phyloP scores from a whole-genome alignment of 2,113 vertebrate species.

The Salminus brasiliensis region DNA sequence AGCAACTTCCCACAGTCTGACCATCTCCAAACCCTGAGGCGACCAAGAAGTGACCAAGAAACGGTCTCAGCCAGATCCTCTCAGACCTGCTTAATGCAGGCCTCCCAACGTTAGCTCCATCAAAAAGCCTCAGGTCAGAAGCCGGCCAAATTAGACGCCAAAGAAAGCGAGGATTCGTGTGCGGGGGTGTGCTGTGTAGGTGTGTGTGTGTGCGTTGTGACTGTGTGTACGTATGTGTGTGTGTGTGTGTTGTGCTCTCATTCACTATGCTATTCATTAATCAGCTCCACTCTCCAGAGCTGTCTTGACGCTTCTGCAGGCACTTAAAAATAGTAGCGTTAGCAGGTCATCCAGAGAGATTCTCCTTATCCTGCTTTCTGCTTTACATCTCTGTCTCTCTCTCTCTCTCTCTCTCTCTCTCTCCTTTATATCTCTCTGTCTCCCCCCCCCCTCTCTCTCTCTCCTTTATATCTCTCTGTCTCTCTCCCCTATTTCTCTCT shows the following conservation, averaged over 20 bases:
- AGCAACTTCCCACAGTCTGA: neutral
- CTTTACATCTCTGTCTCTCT: too few species aligned
- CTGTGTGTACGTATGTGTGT: neutral
- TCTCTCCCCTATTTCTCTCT: constrained; percentile 9
- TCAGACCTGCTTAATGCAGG: neutral
- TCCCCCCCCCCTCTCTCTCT: constrained; percentile 53
- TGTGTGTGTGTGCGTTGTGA: neutral
- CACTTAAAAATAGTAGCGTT: constrained; percentile 44
- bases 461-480: constrained; percentile 46
- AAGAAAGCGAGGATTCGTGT: constrained; percentile 24
- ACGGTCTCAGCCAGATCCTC: neutral
- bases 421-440: too few species aligned
- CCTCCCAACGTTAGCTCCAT: too few species aligned
- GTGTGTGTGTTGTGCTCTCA: neutral
- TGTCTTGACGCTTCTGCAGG: constrained; percentile 29
- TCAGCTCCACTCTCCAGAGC: constrained; percentile 33
- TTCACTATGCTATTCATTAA: constrained; percentile 28
- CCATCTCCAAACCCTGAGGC: neutral
- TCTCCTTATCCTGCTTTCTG: constrained; percentile 5
- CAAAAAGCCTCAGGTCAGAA: too few species aligned
- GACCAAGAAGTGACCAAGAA: neutral
- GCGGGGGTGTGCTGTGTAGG: neutral
- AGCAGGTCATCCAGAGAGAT: constrained; percentile 35
- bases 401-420: constrained; percentile 10
- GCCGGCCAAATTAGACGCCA: neutral